Evolutionary conservation across 2,797 vertebrate species (phyloP).

Genomic region (Parauchenoglanis ngamensis): DNA sequence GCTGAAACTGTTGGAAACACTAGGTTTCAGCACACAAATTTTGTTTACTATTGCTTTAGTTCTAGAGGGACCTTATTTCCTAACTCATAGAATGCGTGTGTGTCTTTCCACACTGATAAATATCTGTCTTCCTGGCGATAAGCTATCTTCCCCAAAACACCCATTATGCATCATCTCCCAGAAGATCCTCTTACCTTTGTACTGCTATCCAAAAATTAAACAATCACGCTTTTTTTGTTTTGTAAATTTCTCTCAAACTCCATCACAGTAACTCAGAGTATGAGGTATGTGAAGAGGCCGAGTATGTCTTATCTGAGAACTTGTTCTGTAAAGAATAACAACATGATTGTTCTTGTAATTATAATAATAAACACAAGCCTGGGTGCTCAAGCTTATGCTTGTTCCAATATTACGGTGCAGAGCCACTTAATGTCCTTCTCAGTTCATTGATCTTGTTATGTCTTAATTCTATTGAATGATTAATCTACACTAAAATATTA

Average conservation of each 20-base stretch:
- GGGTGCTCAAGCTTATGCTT: not conserved
- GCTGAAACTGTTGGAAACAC: not conserved
- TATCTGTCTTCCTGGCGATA: slow-evolving; percentile 51
- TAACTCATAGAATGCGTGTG: not conserved
- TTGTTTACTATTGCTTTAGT: not conserved
- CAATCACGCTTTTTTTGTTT: slow-evolving; percentile 34
- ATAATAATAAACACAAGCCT: not conserved
- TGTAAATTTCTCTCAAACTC: slow-evolving; percentile 33
- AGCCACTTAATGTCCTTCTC: not conserved
- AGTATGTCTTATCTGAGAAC: not conserved
- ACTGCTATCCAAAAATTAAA: slow-evolving; percentile 29
- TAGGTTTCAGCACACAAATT: not conserved
- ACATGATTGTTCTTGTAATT: not conserved
- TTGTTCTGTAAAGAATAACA: slow-evolving; percentile 3
- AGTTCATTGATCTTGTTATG: not conserved
- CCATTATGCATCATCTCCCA: slow-evolving; percentile 26
- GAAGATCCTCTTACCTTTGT: slow-evolving; percentile 7
- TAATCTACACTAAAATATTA: not conserved
- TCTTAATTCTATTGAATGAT: not conserved
- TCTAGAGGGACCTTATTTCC: not conserved
- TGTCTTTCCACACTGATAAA: slow-evolving; percentile 53
- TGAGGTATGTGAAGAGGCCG: slow-evolving; percentile 20
- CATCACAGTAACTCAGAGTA: slow-evolving; percentile 32
- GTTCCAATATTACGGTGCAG: not conserved
- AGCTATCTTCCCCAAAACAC: slow-evolving; percentile 26